A percentile compares a stretch with the other conserved stretches of the same genome.
Evolutionary conservation across 2,888 invertebrate genomes (phyloP).

Genomic region (Cerastis rubricosa): DNA sequence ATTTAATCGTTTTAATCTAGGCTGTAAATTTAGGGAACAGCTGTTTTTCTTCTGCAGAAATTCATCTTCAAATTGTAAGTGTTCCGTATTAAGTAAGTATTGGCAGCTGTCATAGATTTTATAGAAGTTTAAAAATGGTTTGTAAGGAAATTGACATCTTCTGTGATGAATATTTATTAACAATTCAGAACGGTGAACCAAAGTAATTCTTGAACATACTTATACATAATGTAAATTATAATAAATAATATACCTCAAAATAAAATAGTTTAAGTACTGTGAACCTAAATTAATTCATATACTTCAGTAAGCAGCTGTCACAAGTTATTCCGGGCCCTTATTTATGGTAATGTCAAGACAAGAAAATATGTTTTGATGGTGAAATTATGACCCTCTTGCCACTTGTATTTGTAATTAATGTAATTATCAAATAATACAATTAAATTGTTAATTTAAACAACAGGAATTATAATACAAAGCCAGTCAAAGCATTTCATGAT

Average conservation of each 20-base stretch:
- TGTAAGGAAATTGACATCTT: neutral
- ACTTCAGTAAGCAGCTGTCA: constrained; percentile 24
- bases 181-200: neutral
- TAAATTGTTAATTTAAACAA: neutral
- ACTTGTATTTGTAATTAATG: neutral
- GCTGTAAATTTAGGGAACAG: no score
- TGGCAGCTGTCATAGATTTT: neutral
- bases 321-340: constrained; percentile 11
- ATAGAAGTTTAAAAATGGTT: neutral
- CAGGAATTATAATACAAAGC: neutral
- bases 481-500: neutral
- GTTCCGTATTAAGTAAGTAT: neutral
- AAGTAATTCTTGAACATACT: neutral
- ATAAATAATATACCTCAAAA: neutral
- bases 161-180: neutral
- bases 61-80: neutral
- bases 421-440: neutral
- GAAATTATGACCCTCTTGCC: constrained; percentile 2
- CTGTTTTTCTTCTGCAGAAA: neutral
- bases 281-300: constrained; percentile 18
- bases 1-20: no score
- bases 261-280: constrained; percentile 10
- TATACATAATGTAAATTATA: neutral
- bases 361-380: constrained; percentile 13
- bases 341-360: neutral